Evolutionary conservation across 1,140 invertebrate genomes (phyloP), one percentile per base, ranked within the genome.

Genomic region (Battus philenor): DNA sequence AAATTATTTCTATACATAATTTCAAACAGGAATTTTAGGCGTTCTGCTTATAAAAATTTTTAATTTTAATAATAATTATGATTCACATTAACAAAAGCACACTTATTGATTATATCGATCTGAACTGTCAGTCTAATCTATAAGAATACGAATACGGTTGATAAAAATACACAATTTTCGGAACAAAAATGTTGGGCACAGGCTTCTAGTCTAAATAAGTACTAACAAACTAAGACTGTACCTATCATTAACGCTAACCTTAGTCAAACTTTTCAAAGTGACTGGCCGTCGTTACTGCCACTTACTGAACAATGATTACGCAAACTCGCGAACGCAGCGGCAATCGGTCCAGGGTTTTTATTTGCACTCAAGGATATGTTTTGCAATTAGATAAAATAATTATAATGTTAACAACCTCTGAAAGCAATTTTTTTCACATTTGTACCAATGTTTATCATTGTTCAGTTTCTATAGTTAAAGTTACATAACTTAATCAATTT

Each of bases 201-300:
- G 16, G 17, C 24, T 30, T 15, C 13, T 3, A 29, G 26, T 15
- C 17, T 33, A 18, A 33, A 18, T 41, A 41, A 11, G 16, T 9
- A 6, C 16, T 13, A 9, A 26, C 4, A 9, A 29, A 16, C 20
- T n/a, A 17, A 6, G 11, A 29, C 39, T 54, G 32, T 54, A 45
- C 30, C 30, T 33, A 27, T 34, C 30, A 31, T 58, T 46, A 58
- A 53, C 31, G 27, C 29, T 41, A 41, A 41, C 38, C 38, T 41
- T 41, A 41, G 38, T 10, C 38, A 41, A 41, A 27, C 15, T 16
- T 41, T 29, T n/a, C n/a, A n/a, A n/a, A n/a, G n/a, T n/a, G n/a
- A n/a, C n/a, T n/a, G n/a, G n/a, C n/a, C n/a, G n/a, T n/a, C n/a
- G 29, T 29, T 22, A 41, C 38, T 26, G 38, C 38, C 38, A 26